Conservation (phyloP, 2,888 invertebrate species). For the Metalampra italica region DNA sequence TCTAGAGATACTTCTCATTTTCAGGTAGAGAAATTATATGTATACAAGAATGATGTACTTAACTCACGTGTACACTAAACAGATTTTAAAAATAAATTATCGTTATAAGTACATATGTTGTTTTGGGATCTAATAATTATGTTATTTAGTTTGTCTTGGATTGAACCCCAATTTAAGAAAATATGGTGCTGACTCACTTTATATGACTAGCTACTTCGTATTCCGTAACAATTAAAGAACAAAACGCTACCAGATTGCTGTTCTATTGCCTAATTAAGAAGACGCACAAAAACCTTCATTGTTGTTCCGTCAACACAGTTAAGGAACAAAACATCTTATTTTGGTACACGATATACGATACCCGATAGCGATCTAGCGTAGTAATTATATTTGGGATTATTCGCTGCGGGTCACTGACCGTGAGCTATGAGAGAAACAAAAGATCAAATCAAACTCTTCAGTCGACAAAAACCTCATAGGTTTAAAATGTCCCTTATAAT, state of each 20-base stretch:
- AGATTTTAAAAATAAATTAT: too few relatives aligned
- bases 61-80: too few relatives aligned
- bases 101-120: too few relatives aligned
- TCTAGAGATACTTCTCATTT: too few relatives aligned
- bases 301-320: constrained; percentile 24
- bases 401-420: constrained; percentile 34
- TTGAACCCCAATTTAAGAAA: too few relatives aligned
- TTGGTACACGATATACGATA: constrained; percentile 35
- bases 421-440: constrained; percentile 15
- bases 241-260: constrained; percentile 34
- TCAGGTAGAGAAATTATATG: too few relatives aligned
- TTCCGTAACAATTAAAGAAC: constrained; percentile 22
- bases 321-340: constrained; percentile 60
- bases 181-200: not conserved
- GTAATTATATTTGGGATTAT: constrained; percentile 61
- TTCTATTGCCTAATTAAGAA: constrained; percentile 32
- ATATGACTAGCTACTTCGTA: not conserved
- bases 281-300: constrained; percentile 36
- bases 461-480: not conserved
- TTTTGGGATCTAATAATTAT: too few relatives aligned
- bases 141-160: too few relatives aligned
- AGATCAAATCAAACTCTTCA: not conserved
- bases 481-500: too few relatives aligned
- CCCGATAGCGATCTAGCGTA: constrained; percentile 54
- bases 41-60: too few relatives aligned